These are phyloP conservation scores for Boloria selene DNA, from an alignment of 2,888 invertebrate genomes.

Conservation along the genomic window DNA sequence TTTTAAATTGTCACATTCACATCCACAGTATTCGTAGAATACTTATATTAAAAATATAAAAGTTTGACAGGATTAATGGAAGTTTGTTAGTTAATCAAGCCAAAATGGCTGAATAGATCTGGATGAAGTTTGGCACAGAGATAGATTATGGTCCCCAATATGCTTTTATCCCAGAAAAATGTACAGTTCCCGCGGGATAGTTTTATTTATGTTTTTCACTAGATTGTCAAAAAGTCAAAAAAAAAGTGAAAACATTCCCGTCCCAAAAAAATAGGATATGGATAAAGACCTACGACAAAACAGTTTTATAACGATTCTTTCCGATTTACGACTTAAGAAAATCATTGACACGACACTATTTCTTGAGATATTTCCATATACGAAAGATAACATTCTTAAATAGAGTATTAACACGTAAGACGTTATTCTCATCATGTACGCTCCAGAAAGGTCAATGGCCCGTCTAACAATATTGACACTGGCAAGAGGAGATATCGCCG, in stretches of 20 bases:
- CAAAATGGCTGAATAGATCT: no score
- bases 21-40: no score
- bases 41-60: no score
- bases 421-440: conserved; percentile 49
- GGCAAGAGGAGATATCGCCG: conserved; percentile 67
- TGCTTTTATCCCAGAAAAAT: no score
- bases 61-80: no score
- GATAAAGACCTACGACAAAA: background rate
- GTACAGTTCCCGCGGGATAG: no score
- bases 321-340: conserved; percentile 20
- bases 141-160: no score
- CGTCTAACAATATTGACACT: conserved; percentile 70
- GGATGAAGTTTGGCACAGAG: no score
- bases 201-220: no score
- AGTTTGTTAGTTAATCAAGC: no score
- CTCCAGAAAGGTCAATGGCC: conserved; percentile 65
- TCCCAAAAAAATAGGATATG: background rate
- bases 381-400: conserved; percentile 33
- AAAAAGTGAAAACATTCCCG: no score
- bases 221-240: no score
- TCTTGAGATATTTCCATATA: conserved; percentile 25
- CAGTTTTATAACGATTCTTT: background rate
- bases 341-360: conserved; percentile 30
- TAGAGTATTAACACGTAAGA: conserved; percentile 40
- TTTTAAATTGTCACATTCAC: background rate